These are phyloP conservation scores for Myoxocephalus aenaeus DNA, from an alignment of 2,797 vertebrate genomes.

Conservation along the genomic window DNA sequence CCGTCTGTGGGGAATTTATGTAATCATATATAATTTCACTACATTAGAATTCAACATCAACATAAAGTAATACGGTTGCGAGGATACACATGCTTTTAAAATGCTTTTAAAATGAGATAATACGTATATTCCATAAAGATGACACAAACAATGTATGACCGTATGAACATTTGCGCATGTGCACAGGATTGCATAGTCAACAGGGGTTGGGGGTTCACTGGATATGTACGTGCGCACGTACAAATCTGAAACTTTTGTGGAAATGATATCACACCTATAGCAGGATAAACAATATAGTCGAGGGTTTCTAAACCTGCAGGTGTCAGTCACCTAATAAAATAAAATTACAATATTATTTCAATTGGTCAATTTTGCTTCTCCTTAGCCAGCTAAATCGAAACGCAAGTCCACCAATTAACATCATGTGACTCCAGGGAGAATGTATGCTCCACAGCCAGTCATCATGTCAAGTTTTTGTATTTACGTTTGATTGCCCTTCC, in stretches of 20 bases:
- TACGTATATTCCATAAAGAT: not conserved
- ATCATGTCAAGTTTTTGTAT: not conserved
- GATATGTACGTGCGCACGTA: no score
- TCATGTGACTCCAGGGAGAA: not conserved
- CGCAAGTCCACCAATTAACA: not conserved
- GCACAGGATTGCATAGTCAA: not conserved
- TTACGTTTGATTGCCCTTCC: not conserved
- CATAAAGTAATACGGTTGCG: not conserved
- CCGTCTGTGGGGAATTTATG: slow-evolving; percentile 21
- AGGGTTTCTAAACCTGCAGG: no score
- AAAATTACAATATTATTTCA: no score
- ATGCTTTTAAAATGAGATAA: not conserved
- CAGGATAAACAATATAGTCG: no score
- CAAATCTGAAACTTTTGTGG: not conserved
- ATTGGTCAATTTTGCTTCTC: no score
- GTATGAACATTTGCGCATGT: no score
- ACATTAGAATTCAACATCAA: slow-evolving; percentile 15
- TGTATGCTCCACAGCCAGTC: not conserved
- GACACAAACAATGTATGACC: not conserved
- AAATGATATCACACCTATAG: no score
- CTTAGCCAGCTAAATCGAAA: not conserved
- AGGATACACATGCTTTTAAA: not conserved
- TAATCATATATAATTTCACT: slow-evolving; percentile 28
- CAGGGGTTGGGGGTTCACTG: no score
- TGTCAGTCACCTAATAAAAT: no score